phyloP scores from a whole-genome alignment of 2,888 invertebrate genomes.

The Drosophila lutescens region DNA sequence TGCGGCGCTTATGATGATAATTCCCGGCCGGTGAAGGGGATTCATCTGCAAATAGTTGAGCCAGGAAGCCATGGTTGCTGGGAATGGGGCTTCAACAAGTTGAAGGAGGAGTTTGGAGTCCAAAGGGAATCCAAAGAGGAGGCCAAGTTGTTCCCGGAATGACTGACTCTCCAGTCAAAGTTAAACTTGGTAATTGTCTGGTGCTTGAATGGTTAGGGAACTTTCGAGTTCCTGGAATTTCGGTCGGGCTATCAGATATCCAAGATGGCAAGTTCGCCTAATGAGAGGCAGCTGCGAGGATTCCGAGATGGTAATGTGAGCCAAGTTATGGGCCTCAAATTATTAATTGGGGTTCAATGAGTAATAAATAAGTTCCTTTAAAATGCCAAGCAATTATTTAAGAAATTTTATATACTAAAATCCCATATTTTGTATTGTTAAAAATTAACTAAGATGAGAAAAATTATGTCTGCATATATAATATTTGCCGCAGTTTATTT shows the following conservation, averaged over 20 bases:
- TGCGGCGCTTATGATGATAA: conserved; percentile 69
- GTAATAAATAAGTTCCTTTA: background rate
- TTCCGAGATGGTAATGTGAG: background rate
- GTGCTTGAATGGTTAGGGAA: conserved; percentile 11
- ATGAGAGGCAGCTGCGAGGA: background rate
- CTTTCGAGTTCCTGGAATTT: conserved; percentile 11
- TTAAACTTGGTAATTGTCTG: conserved; percentile 25
- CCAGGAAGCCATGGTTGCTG: conserved; percentile 2
- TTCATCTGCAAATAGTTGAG: conserved; percentile 21
- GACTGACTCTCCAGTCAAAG: conserved; percentile 16
- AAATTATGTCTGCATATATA: background rate
- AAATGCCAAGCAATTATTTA: background rate
- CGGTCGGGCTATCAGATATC: conserved; percentile 3
- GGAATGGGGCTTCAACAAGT: conserved; percentile 15
- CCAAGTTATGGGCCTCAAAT: background rate
- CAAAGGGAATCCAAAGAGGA: too few species aligned
- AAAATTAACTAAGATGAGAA: background rate
- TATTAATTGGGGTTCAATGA: background rate
- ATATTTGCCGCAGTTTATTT: background rate
- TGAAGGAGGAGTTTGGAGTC: background rate
- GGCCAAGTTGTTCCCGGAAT: conserved; percentile 17
- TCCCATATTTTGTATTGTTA: too few species aligned
- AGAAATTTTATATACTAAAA: too few species aligned
- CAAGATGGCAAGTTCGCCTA: background rate
- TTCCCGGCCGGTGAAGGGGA: conserved; percentile 48